Conservation (phyloP, 2,797 vertebrate genomes). For the Anas bernieri region DNA sequence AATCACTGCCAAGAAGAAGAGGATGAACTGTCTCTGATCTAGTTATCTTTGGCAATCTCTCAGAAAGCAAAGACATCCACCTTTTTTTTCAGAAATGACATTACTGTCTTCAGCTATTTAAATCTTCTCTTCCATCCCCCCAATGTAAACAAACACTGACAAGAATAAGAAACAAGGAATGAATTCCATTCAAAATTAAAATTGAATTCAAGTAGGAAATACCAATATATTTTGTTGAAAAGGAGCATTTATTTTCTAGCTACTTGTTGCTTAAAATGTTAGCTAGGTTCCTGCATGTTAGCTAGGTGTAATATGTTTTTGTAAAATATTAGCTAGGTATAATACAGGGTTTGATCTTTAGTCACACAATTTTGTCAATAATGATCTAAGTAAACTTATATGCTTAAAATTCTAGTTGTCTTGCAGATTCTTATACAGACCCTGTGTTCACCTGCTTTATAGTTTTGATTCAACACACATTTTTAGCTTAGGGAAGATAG, state of each 20-base stretch:
- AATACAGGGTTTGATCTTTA: background rate
- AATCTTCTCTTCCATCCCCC: background rate
- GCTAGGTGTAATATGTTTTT: background rate
- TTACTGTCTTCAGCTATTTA: background rate
- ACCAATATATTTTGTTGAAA: background rate
- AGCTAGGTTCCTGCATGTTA: background rate
- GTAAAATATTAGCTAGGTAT: background rate
- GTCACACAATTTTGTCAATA: background rate
- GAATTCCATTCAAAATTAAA: background rate
- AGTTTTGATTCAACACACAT: conserved; percentile 7
- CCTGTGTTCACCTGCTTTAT: background rate
- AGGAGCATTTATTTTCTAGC: background rate
- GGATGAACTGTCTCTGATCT: background rate
- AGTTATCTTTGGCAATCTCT: conserved; percentile 51
- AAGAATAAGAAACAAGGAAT: conserved; percentile 8
- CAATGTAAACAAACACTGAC: conserved; percentile 47
- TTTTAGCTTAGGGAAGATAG: conserved; percentile 38
- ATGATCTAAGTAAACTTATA: background rate
- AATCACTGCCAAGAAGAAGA: conserved; percentile 30
- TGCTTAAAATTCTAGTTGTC: background rate
- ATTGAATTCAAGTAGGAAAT: conserved; percentile 13
- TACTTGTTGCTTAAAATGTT: background rate
- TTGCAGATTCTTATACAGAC: background rate
- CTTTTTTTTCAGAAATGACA: conserved; percentile 28
- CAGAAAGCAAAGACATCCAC: background rate